Percentiles rank a stretch among this genome's conserved stretches.
Conservation (phyloP, 1,140 invertebrate species). For the Luehdorfia chinensis region DNA sequence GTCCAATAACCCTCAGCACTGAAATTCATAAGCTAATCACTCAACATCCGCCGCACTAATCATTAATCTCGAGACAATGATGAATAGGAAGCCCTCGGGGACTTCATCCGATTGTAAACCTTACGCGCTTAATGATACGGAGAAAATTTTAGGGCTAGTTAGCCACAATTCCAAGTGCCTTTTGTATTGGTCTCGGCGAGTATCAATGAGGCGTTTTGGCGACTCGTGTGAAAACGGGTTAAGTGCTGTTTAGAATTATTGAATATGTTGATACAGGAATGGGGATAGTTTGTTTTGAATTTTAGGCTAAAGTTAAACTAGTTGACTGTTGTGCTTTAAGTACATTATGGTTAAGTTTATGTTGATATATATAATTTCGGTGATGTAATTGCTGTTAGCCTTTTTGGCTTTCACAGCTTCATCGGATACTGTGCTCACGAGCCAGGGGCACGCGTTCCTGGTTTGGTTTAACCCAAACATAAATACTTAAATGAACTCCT, state of each 20-base stretch:
- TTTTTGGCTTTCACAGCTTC: too few species aligned
- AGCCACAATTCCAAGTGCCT: neutral
- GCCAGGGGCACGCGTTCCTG: too few species aligned
- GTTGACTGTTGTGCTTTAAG: too few species aligned
- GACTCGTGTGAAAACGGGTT: neutral
- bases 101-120: slow-evolving; percentile 1
- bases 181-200: neutral
- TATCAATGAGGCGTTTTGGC: too few species aligned
- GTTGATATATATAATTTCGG: too few species aligned
- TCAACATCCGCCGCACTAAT: slow-evolving; percentile 18
- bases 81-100: slow-evolving; percentile 13
- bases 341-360: too few species aligned
- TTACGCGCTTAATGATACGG: neutral
- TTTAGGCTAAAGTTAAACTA: too few species aligned
- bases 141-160: slow-evolving; percentile 4
- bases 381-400: too few species aligned
- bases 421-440: too few species aligned
- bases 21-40: slow-evolving; percentile 27
- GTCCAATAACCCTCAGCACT: slow-evolving; percentile 23
- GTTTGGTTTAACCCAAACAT: too few species aligned
- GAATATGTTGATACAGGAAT: neutral
- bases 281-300: too few species aligned
- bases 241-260: slow-evolving; percentile 7
- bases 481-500: too few species aligned
- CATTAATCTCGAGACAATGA: slow-evolving; percentile 23